phyloP scores from a whole-genome alignment of 2,113 vertebrate genomes.

The Thomomys bottae region DNA sequence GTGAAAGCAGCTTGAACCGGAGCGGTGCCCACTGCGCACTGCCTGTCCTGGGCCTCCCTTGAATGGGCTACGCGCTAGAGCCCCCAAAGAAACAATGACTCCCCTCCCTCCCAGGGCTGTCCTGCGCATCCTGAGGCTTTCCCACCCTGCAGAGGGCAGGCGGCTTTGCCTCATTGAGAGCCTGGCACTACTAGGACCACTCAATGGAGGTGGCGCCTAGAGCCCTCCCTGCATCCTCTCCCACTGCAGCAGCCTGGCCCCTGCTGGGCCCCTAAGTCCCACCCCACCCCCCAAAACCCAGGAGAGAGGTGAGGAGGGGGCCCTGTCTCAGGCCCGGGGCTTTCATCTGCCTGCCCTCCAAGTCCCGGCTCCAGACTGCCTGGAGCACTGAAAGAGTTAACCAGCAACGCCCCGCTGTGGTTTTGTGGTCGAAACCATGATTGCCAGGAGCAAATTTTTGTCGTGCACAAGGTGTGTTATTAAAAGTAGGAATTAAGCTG shows the following conservation, averaged over 20 bases:
- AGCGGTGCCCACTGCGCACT: too few species aligned
- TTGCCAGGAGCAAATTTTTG: slow-evolving; percentile 91
- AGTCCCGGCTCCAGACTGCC: slow-evolving; percentile 67
- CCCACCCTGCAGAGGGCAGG: not conserved
- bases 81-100: too few species aligned
- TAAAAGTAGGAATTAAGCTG: slow-evolving; percentile 88
- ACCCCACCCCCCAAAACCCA: not conserved
- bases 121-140: not conserved
- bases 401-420: slow-evolving; percentile 86
- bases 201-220: not conserved
- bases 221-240: too few species aligned
- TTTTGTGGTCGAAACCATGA: slow-evolving; percentile 92
- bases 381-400: slow-evolving; percentile 87
- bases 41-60: not conserved
- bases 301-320: not conserved
- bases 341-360: slow-evolving; percentile 4
- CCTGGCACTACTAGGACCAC: not conserved
- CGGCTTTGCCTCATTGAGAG: too few species aligned
- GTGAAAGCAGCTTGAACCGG: not conserved
- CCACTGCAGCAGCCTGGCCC: not conserved
- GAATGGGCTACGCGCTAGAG: not conserved
- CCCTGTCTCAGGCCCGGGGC: not conserved
- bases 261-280: not conserved
- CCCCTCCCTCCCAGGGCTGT: fast-evolving
- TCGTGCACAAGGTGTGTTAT: slow-evolving; percentile 90